Evolutionary conservation across 2,113 vertebrate genomes (phyloP).

Genomic region (Anhinga anhinga): DNA sequence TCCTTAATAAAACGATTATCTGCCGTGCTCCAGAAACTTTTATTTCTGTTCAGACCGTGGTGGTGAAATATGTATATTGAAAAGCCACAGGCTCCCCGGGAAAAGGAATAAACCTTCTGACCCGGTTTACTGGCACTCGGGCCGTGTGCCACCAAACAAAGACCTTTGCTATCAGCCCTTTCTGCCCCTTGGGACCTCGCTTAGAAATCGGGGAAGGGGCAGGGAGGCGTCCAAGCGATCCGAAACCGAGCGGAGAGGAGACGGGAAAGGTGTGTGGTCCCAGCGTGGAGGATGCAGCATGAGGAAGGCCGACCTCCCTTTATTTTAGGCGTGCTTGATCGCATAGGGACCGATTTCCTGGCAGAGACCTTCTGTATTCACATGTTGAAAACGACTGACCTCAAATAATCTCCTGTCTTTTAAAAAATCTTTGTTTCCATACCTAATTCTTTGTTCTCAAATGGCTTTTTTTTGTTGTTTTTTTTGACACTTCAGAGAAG

Average conservation of each 20-base stretch:
- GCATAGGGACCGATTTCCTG: fast-evolving
- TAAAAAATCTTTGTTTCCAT: neutral
- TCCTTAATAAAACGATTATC: neutral
- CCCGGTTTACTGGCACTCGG: fast-evolving
- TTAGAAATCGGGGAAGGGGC: fast-evolving
- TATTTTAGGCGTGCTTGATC: neutral
- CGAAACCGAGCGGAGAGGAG: fast-evolving
- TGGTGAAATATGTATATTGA: neutral
- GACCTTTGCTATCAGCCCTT: neutral
- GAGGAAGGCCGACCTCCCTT: neutral
- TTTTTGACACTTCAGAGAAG: neutral
- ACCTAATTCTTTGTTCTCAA: neutral
- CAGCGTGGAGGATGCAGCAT: neutral
- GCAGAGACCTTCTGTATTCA: neutral
- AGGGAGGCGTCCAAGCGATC: fast-evolving
- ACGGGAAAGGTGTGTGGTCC: neutral
- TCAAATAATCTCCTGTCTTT: neutral
- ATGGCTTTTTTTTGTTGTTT: no score
- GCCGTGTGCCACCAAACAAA: fast-evolving
- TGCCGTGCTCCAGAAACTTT: neutral
- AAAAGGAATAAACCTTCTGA: neutral
- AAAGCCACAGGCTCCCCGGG: neutral
- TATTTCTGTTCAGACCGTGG: neutral
- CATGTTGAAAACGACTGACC: neutral
- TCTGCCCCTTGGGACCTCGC: fast-evolving